phyloP scores from a whole-genome alignment of 1,140 invertebrate genomes.

The Leptinotarsa lineolata region DNA sequence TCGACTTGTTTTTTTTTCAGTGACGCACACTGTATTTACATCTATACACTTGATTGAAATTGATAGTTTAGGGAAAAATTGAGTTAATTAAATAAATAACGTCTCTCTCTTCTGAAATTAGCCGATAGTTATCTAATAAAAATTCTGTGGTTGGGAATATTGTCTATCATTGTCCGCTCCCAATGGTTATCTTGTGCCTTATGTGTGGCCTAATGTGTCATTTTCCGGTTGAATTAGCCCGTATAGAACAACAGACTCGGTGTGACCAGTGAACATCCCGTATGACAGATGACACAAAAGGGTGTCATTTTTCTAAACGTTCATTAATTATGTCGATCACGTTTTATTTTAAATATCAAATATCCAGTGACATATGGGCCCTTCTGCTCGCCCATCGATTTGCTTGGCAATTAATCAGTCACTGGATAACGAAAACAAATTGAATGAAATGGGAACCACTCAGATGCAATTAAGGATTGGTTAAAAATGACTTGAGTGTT shows the following conservation, averaged over 20 bases:
- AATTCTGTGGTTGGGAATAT: too few relatives aligned
- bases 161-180: too few relatives aligned
- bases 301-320: constrained; percentile 20
- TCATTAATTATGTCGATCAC: constrained; percentile 3
- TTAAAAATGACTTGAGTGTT: too few relatives aligned
- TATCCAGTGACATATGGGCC: constrained; percentile 13
- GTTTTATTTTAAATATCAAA: constrained; percentile 11
- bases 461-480: too few relatives aligned
- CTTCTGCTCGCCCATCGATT: constrained; percentile 4
- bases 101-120: too few relatives aligned
- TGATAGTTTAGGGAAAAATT: too few relatives aligned
- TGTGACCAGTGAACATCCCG: not conserved
- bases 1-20: too few relatives aligned
- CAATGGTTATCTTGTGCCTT: not conserved
- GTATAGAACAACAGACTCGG: not conserved
- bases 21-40: too few relatives aligned
- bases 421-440: not conserved
- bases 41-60: too few relatives aligned
- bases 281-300: constrained; percentile 17
- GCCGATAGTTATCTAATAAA: too few relatives aligned
- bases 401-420: not conserved
- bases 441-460: too few relatives aligned
- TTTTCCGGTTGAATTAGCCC: constrained; percentile 10
- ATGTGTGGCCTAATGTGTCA: constrained; percentile 6
- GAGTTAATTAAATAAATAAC: too few relatives aligned